A percentile compares a stretch with the other conserved stretches of the same genome.
Conservation (phyloP, 2,113 vertebrate genomes). For the Scartelaos histophorus region DNA sequence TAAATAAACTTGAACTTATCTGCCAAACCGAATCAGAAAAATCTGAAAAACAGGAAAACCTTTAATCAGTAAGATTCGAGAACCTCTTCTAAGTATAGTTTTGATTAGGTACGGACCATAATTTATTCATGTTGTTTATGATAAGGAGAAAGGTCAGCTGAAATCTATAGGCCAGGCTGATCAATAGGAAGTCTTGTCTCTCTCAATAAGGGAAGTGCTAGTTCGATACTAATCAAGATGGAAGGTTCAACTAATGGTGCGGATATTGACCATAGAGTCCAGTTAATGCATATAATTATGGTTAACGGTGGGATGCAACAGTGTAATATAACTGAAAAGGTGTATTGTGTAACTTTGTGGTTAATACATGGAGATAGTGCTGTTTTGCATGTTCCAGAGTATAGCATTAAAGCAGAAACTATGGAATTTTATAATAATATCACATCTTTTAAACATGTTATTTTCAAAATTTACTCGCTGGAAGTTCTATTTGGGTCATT, state of each 20-base stretch:
- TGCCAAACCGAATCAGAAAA: too few species aligned
- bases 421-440: too few species aligned
- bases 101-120: neutral
- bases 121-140: constrained; percentile 2
- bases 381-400: too few species aligned
- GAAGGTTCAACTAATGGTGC: neutral
- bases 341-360: too few species aligned
- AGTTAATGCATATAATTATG: neutral
- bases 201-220: neutral
- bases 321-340: too few species aligned
- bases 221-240: neutral
- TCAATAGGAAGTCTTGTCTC: constrained; percentile 4
- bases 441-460: too few species aligned
- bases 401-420: too few species aligned
- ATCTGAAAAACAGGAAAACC: too few species aligned
- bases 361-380: too few species aligned
- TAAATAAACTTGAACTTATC: too few species aligned
- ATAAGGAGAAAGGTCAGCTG: neutral
- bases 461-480: too few species aligned
- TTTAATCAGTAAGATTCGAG: constrained; percentile 9
- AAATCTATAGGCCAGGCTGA: neutral
- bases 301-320: neutral
- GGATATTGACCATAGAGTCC: neutral
- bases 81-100: neutral
- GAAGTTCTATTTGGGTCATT: too few species aligned